phyloP scores from a whole-genome alignment of 2,888 invertebrate species.

The Sinopyrophorus schimmeli region DNA sequence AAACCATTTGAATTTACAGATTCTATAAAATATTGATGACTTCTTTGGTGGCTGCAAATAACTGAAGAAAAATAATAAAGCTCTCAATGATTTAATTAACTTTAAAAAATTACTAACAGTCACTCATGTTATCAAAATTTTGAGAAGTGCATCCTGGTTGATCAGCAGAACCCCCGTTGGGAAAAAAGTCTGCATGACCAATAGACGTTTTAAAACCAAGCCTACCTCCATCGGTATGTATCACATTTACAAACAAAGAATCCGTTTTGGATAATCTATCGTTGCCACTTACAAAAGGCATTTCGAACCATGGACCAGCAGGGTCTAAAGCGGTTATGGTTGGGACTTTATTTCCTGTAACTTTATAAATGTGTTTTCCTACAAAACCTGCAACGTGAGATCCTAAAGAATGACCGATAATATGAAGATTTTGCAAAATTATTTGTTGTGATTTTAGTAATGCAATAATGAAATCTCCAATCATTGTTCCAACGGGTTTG shows the following conservation, averaged over 20 bases:
- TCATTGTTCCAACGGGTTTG: conserved; percentile 39
- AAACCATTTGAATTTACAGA: conserved; percentile 35
- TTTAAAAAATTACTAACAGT: conserved; percentile 39
- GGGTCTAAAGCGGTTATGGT: conserved; percentile 60
- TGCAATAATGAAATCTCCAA: conserved; percentile 42
- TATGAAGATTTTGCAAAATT: conserved; percentile 38
- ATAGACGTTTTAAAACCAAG: conserved; percentile 55
- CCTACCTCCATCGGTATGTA: conserved; percentile 64
- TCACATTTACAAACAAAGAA: conserved; percentile 63
- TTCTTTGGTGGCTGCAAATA: conserved; percentile 42
- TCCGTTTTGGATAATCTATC: conserved; percentile 60
- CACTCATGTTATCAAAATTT: conserved; percentile 33
- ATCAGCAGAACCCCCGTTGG: conserved; percentile 59
- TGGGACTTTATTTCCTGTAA: conserved; percentile 42
- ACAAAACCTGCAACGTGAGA: conserved; percentile 47
- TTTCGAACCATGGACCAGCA: conserved; percentile 58
- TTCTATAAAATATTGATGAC: conserved; percentile 37
- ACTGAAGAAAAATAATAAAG: conserved; percentile 14
- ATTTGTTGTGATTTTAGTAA: conserved; percentile 24
- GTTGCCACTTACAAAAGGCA: conserved; percentile 44
- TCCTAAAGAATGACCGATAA: conserved; percentile 50
- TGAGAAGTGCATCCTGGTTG: conserved; percentile 58
- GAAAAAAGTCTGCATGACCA: conserved; percentile 61
- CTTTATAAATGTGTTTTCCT: conserved; percentile 39
- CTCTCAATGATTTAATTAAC: not conserved